Conservation (phyloP, 2,888 invertebrate species). For the Lissonota sp. region DNA sequence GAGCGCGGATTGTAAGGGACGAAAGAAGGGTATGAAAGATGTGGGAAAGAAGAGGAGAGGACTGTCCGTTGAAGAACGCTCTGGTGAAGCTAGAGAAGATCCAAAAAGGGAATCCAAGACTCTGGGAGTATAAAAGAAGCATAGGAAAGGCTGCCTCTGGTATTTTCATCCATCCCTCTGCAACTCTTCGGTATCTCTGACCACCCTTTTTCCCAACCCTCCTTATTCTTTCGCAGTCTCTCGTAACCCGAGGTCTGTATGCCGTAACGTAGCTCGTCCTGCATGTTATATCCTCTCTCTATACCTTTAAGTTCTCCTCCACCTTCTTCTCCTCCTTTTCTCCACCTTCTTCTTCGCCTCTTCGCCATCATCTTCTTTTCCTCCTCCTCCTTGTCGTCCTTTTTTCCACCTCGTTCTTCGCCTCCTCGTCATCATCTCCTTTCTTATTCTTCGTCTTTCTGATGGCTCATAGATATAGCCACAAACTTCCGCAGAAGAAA, state of each 20-base stretch:
- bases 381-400: slow-evolving; percentile 44
- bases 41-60: slow-evolving; percentile 16
- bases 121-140: slow-evolving; percentile 79
- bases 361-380: slow-evolving; percentile 67
- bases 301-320: slow-evolving; percentile 66
- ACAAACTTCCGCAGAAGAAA: slow-evolving; percentile 39
- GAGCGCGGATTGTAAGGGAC: slow-evolving; percentile 61
- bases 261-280: slow-evolving; percentile 47
- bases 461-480: slow-evolving; percentile 48
- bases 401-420: slow-evolving; percentile 43
- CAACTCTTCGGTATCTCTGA: slow-evolving; percentile 53
- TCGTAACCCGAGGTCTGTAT: slow-evolving; percentile 60
- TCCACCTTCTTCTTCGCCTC: slow-evolving; percentile 39
- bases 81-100: slow-evolving; percentile 71
- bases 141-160: slow-evolving; percentile 66
- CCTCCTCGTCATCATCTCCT: slow-evolving; percentile 64
- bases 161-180: slow-evolving; percentile 75
- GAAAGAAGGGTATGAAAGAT: slow-evolving; percentile 33
- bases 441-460: slow-evolving; percentile 38
- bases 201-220: slow-evolving; percentile 42
- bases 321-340: too few relatives aligned
- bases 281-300: slow-evolving; percentile 33
- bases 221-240: slow-evolving; percentile 49
- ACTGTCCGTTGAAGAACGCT: slow-evolving; percentile 58
- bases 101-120: slow-evolving; percentile 77